Base-by-base conservation (phyloP, 2,888 invertebrate species). In the Ophioninae sp. region DNA sequence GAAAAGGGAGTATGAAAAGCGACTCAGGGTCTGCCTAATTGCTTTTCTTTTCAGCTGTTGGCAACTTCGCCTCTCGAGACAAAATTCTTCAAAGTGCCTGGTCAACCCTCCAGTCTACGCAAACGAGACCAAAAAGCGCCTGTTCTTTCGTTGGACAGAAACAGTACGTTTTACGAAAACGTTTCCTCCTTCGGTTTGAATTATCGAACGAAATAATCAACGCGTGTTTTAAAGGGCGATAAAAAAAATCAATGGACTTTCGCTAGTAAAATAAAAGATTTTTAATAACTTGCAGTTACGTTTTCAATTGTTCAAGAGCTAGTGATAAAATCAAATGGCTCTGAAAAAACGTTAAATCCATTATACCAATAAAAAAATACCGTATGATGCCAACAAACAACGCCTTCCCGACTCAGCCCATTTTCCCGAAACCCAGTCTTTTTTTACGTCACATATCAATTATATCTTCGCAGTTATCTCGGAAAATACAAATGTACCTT, bases 11-110 rank as follows among this genome's bases (percentile, higher is more conserved):
- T 37, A 64, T 21, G 8, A 79, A 21, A 59, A 72, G n/a, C 39
- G 50, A 70, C 70, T 20, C 37, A 17, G 50, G 20, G 17, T 44
- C 44, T 56, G 68, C 65, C 76, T 77, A 81, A 81, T 81, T 81
- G 81, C 81, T 77, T 81, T 61, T 61, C 65, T 59, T 72, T 72
- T 39, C 50, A 76, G 57, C 37, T 20, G 64, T 57, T 20, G 69
- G 59, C 17, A n/a, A 50, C 62, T 64, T 21, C n/a, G 61, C 62
- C 75, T 23, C 81, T 81, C 65, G 76, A 81, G 76, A 70, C 56
- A 59, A 72, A 81, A 76, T 81, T 76, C 67, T 67, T 50, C 20
- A 76, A 67, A 81, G 76, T 67, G 64, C 67, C 57, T 17, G 77
- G 76, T 76, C 76, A 76, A 39, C 69, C 30, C 41, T 72, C 65